These are phyloP conservation scores for Laterallus jamaicensis DNA, from an alignment of 2,113 vertebrate genomes.

Conservation along the genomic window DNA sequence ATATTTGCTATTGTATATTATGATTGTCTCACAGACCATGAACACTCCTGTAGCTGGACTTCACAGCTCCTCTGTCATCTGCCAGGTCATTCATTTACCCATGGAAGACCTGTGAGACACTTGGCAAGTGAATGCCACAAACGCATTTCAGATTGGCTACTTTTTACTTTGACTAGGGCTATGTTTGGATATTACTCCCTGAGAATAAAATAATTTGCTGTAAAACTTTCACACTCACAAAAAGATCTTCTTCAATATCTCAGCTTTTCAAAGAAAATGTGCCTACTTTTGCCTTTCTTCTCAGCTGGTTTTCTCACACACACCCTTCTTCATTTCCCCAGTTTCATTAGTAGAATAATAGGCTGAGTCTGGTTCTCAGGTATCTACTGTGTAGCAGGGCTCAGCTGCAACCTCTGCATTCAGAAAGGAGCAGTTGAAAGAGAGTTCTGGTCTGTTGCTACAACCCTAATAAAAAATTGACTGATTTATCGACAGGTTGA, in stretches of 20 bases:
- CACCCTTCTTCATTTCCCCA: background rate
- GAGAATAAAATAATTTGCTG: background rate
- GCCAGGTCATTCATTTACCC: background rate
- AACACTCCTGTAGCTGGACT: background rate
- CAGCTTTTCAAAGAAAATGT: background rate
- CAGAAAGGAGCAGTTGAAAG: background rate
- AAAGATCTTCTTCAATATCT: background rate
- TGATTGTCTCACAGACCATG: conserved; percentile 42
- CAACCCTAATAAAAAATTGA: background rate
- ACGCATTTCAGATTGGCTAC: background rate
- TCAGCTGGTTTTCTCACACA: background rate
- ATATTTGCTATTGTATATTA: conserved; percentile 51
- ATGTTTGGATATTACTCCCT: background rate
- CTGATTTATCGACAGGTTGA: background rate
- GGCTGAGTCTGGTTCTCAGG: background rate
- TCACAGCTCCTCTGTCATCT: background rate
- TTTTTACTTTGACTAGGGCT: background rate
- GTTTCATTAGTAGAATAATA: background rate
- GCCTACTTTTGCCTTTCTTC: background rate
- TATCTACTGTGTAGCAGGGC: background rate
- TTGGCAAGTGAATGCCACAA: background rate
- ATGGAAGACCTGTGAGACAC: background rate
- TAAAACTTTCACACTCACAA: background rate
- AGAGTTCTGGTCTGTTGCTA: background rate
- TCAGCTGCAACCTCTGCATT: background rate